These are phyloP conservation scores for Lathamus discolor DNA, from an alignment of 2,113 vertebrate species.

Conservation along the genomic window DNA sequence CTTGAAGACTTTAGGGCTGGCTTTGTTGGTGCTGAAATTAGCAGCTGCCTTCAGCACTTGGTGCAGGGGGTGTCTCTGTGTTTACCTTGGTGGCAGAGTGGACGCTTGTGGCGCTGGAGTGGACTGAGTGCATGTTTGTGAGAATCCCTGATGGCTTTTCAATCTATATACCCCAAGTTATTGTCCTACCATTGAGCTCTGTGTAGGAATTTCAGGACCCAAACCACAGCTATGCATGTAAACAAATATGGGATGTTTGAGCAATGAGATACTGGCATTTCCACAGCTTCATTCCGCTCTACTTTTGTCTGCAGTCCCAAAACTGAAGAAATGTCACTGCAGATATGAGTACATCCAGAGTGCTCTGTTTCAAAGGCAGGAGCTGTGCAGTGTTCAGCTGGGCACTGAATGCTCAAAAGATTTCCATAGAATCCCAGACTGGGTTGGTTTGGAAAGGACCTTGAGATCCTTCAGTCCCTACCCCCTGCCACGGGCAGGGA, in stretches of 20 bases:
- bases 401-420: not conserved
- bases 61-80: not conserved
- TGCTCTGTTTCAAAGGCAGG: not conserved
- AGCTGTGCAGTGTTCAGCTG: not conserved
- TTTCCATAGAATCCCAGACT: not conserved
- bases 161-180: not conserved
- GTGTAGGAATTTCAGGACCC: not conserved
- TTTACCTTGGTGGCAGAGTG: not conserved
- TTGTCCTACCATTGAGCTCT: not conserved
- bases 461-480: not conserved
- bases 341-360: not conserved
- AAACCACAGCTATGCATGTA: not conserved
- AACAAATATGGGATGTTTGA: not conserved
- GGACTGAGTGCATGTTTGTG: not conserved
- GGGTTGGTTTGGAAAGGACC: not conserved
- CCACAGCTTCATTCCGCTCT: not conserved
- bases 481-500: not conserved
- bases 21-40: not conserved
- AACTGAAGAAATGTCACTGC: not conserved
- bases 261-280: not conserved
- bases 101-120: not conserved
- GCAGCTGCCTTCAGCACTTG: not conserved
- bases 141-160: not conserved
- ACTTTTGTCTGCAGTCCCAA: accelerated
- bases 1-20: not conserved